Evolutionary conservation across 2,797 vertebrate genomes (phyloP).

Genomic region (Melanotaenia trifasciata): DNA sequence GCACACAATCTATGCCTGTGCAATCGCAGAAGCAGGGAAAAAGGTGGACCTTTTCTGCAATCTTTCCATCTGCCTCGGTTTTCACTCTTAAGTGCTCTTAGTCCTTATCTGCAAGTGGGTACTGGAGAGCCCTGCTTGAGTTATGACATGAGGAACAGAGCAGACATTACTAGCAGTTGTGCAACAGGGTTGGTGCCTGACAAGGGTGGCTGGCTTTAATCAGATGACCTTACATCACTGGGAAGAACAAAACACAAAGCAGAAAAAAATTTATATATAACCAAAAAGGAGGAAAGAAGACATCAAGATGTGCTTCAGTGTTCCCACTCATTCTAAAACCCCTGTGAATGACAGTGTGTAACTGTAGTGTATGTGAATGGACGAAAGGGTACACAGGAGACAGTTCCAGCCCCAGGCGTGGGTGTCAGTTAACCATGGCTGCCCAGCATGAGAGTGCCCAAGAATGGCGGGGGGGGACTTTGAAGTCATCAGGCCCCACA

Average conservation of each 20-base stretch:
- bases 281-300: constrained; percentile 54
- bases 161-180: constrained; percentile 77
- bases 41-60: constrained; percentile 27
- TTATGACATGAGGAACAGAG: constrained; percentile 73
- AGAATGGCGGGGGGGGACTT: constrained; percentile 53
- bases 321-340: constrained; percentile 52
- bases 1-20: constrained; percentile 29
- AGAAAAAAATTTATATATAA: constrained; percentile 11
- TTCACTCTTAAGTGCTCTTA: constrained; percentile 59
- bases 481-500: constrained; percentile 81
- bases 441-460: constrained; percentile 74
- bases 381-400: constrained; percentile 43
- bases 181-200: constrained; percentile 64
- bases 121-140: constrained; percentile 70
- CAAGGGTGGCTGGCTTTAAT: constrained; percentile 78
- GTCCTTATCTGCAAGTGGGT: constrained; percentile 71
- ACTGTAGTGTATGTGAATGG: constrained; percentile 29
- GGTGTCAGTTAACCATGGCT: constrained; percentile 77
- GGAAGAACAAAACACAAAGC: constrained; percentile 59
- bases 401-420: constrained; percentile 64
- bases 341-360: constrained; percentile 53
- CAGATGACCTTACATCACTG: constrained; percentile 62
- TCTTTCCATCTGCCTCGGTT: constrained; percentile 65
- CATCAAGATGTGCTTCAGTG: constrained; percentile 34
- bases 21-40: constrained; percentile 28